Evolutionary conservation across 2,888 invertebrate genomes (phyloP), one percentile per base, ranked within the genome.

Genomic region (Lasioglossum figueresi): DNA sequence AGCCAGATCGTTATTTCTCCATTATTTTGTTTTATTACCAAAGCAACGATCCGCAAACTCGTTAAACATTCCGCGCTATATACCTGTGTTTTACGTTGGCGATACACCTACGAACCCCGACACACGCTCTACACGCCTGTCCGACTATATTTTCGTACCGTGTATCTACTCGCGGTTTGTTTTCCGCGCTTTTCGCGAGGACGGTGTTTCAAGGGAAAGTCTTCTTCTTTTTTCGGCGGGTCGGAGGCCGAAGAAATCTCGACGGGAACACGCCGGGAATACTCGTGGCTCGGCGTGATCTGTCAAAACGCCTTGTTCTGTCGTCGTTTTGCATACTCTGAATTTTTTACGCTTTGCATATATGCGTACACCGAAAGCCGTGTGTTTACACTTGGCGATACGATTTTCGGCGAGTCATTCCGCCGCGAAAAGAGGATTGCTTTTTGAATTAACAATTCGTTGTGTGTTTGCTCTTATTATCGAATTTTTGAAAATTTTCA

Each of bases 101-200:
- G 27, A 63, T 72, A 66, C 48, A 37, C 10, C 12, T 63, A 52
- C 6, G 37, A 70, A 63, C 80, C 5, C 5, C 45, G 37, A 72
- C 31, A 10, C 75, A 23, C n/a, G n/a, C 70, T 70, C 2, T 23
- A 23, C 34, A 31, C 40, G 27, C 48, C 43, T 37, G 34, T 37
- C 23, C 16, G 6, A 31, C 48, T 70, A 48, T 70, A 78, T 82
- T 74, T 83, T 77, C 68, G 31, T 66, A n/a, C 34, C n/a, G 70
- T 16, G 16, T 52, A 12, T 14, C 66, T n/a, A 31, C 31, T 43
- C 27, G 37, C 14, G 34, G 23, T 73, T 73, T 52, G 48, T 52
- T 73, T 52, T 52, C 27, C 48, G 27, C 27, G 19, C 31, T 34
- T 73, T 52, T 37, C 48, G 48, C 23, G 73, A 34, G 34, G 23